Base-by-base conservation (phyloP, 2,113 vertebrate species). In the Spheniscus mendiculus region DNA sequence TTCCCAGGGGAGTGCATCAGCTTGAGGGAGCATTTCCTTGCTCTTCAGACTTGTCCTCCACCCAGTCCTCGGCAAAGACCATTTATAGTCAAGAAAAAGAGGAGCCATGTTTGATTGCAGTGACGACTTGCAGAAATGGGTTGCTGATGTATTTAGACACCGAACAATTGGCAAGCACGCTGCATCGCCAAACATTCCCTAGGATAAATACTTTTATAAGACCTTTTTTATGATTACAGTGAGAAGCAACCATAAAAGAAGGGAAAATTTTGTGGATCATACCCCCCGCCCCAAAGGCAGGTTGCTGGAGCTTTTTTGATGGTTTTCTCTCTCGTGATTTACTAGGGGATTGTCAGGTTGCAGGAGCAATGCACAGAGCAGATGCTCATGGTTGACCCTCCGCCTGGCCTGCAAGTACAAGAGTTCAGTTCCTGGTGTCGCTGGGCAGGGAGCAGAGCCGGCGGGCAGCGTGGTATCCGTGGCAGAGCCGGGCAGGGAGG, bases 71-170 rank as follows among this genome's bases (percentile, higher is more conserved):
- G 27, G 55, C 90, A 81, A 40, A 59, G 81, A 15, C 94, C 93
- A 42, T 94, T 91, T 96, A 79, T 62, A 97, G 95, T 34, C 82
- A 86, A 34, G 66, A 74, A 42, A 5, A 15, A 85, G 70, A 87
- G 77, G 72, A 95, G 77, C 96, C 2, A 66, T n/a, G 82, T 50
- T 65, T 65, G 93, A 32, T 45, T 32, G 83, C 56, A n/a, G 58
- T 89, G 95, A 95, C 0, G 15, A 30, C 72, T 95, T 89, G 83
- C 96, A 96, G 95, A 55, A 91, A 87, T 88, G 84, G 34, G 27
- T 49, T 84, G 69, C 67, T 89, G 87, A 66, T 93, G 83, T 83
- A 19, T 96, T 95, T 50, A 72, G 82, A 83, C 81, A 56, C 73
- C 8, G 72, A 92, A n/a, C 34, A 22, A 49, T 83, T 76, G 74